These are phyloP conservation scores for Drosophila nikananu DNA, from an alignment of 1,140 invertebrate species.

Conservation along the genomic window DNA sequence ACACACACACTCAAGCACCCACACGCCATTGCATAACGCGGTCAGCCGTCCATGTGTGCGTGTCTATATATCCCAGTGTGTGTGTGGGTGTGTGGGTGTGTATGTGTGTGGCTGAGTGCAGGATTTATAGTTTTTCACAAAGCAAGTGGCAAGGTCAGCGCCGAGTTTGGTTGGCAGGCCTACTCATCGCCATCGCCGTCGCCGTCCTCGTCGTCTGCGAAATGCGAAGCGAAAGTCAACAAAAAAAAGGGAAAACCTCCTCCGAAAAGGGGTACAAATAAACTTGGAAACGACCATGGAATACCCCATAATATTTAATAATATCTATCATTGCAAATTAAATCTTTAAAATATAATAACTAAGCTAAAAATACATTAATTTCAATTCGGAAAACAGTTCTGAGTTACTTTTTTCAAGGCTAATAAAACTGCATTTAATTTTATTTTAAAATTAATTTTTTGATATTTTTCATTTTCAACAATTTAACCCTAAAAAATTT, in stretches of 20 bases:
- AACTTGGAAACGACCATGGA: neutral
- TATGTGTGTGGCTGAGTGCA: constrained; percentile 1
- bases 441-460: too few relatives aligned
- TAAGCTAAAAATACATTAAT: too few relatives aligned
- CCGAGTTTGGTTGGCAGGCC: constrained; percentile 40
- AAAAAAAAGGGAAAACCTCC: neutral
- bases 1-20: constrained; percentile 7
- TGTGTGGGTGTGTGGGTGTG: neutral
- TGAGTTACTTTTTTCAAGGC: too few relatives aligned
- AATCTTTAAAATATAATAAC: too few relatives aligned
- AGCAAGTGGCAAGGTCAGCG: constrained; percentile 43
- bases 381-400: too few relatives aligned
- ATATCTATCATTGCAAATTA: too few relatives aligned
- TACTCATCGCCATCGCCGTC: constrained; percentile 15
- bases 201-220: constrained; percentile 17
- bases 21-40: constrained; percentile 26
- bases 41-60: constrained; percentile 29
- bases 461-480: too few relatives aligned
- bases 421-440: too few relatives aligned
- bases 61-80: neutral
- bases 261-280: neutral
- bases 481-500: too few relatives aligned
- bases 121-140: constrained; percentile 41
- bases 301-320: too few relatives aligned
- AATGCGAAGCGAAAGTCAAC: constrained; percentile 17